Evolutionary conservation across 2,888 invertebrate species (phyloP), one percentile per base, ranked within the genome.

Genomic region (Oegoconia quadripuncta): DNA sequence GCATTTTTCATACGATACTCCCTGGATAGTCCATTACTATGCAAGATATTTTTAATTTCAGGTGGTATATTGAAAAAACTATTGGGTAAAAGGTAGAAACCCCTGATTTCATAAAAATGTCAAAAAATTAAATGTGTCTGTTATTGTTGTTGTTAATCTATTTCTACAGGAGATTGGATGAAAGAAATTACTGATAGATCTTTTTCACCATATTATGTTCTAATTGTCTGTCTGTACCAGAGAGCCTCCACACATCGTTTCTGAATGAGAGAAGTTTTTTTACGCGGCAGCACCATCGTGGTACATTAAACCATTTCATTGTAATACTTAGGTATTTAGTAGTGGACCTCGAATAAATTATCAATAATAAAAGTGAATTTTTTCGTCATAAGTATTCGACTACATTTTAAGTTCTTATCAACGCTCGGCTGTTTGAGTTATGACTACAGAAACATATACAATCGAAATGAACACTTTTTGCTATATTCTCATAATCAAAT

Each of bases 311-410:
- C 68, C 69, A 54, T 71, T 75, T 75, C 72, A 75, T 75, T 77
- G 77, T 78, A 76, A 71, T 70, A 70, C 67, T 75, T 69, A 75
- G 71, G 71, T 75, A 70, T 76, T 75, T 75, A 76, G 65, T 73
- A 71, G 70, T 66, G 53, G 54, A 54, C 60, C 62, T 60, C 69
- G 52, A 68, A 80, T 76, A 77, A 74, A 76, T 72, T 72, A 65
- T 42, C 58, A 52, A 62, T 65, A 68, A 69, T 64, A 69, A 66
- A 70, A 62, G 60, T 50, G 46, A 55, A 56, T 66, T 73, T 74
- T 69, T 71, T 54, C 54, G 39, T 50, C 58, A 56, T 55, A n/a
- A n/a, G n/a, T n/a, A 57, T 55, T 59, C 51, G 64, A 62, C 66
- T 61, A 69, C 77, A 73, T 76, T 75, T 72, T 70, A 71, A 70